phyloP scores from a whole-genome alignment of 1,140 invertebrate species.

The Manduca sexta region DNA sequence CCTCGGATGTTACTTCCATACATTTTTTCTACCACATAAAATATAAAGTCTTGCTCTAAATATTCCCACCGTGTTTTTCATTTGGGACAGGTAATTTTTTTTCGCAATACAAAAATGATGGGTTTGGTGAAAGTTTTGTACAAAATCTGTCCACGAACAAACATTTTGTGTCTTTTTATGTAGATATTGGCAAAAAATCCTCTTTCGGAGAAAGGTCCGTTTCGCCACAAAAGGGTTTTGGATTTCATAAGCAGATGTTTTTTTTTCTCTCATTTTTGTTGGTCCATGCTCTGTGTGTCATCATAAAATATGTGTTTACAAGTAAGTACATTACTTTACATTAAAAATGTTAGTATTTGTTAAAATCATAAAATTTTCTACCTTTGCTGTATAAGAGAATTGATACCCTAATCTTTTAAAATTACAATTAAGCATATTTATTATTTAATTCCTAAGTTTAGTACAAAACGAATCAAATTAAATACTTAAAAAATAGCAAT shows the following conservation, averaged over 20 bases:
- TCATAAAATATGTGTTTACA: no score
- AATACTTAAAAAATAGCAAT: no score
- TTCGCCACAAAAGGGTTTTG: slow-evolving; percentile 63
- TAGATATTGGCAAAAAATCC: slow-evolving; percentile 39
- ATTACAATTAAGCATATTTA: no score
- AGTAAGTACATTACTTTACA: not conserved
- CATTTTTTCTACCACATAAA: no score
- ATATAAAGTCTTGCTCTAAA: slow-evolving; percentile 11
- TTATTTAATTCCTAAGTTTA: no score
- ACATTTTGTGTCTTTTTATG: slow-evolving; percentile 39
- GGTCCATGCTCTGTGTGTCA: slow-evolving; percentile 5
- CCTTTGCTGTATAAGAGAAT: no score
- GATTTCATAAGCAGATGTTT: slow-evolving; percentile 53
- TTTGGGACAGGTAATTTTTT: slow-evolving; percentile 39
- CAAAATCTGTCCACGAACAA: slow-evolving; percentile 32
- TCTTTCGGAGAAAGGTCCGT: slow-evolving; percentile 46
- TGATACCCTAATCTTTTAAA: no score
- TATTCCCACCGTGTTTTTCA: slow-evolving; percentile 14
- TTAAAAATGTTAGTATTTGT: no score
- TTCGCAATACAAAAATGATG: slow-evolving; percentile 30
- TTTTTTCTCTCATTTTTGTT: slow-evolving; percentile 31
- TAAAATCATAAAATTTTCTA: no score
- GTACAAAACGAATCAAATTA: no score
- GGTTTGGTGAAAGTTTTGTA: slow-evolving; percentile 54
- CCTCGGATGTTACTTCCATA: no score